A percentile compares a stretch with the other conserved stretches of the same genome.
These are phyloP conservation scores for Nysson spinosus DNA, from an alignment of 2,888 invertebrate genomes.

Conservation along the genomic window DNA sequence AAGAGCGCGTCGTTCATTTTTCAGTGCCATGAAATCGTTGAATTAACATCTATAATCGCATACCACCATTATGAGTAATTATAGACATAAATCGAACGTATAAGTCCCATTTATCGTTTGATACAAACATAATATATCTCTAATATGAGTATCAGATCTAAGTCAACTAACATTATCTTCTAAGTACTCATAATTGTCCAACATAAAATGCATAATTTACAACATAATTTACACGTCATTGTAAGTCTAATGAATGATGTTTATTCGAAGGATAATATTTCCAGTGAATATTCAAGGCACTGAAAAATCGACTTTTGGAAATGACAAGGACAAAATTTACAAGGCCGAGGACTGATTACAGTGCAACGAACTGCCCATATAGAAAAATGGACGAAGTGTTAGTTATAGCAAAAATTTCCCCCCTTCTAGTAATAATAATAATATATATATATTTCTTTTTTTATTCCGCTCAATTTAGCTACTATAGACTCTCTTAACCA, in stretches of 20 bases:
- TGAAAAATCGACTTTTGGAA: slow-evolving; percentile 34
- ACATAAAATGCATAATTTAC: too few relatives aligned
- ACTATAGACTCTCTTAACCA: slow-evolving; percentile 44
- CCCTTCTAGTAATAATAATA: slow-evolving; percentile 40
- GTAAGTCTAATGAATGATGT: too few relatives aligned
- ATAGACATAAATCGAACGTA: too few relatives aligned
- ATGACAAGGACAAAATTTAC: slow-evolving; percentile 58
- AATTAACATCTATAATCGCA: background rate
- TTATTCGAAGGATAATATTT: too few relatives aligned
- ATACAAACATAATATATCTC: too few relatives aligned
- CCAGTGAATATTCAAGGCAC: slow-evolving; percentile 12
- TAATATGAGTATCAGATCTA: too few relatives aligned
- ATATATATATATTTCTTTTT: slow-evolving; percentile 39
- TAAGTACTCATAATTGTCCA: too few relatives aligned
- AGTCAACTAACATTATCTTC: too few relatives aligned
- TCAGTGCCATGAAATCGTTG: slow-evolving; percentile 9
- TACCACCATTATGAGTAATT: too few relatives aligned
- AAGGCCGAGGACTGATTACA: slow-evolving; percentile 62
- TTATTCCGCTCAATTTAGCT: slow-evolving; percentile 47
- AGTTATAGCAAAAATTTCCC: slow-evolving; percentile 65
- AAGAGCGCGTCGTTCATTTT: slow-evolving; percentile 14
- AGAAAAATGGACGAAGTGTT: slow-evolving; percentile 71
- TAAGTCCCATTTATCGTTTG: too few relatives aligned
- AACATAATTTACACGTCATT: too few relatives aligned
- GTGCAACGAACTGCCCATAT: slow-evolving; percentile 69